Evolutionary conservation across 2,113 vertebrate species (phyloP).

Genomic region (Stictonetta naevosa): DNA sequence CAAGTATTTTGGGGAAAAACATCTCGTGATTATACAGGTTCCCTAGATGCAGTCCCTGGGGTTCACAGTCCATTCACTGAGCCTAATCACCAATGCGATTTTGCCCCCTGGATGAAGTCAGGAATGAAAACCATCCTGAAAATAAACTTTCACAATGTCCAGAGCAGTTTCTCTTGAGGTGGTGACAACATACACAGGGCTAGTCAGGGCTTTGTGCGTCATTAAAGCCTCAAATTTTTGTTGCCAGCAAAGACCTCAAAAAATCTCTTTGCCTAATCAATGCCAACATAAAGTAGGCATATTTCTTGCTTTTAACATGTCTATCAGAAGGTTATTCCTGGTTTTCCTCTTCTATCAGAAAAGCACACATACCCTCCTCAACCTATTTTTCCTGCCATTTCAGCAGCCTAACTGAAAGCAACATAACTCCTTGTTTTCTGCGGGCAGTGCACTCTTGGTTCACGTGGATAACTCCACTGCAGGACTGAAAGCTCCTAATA

Average conservation of each 20-base stretch:
- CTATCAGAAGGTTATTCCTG: neutral
- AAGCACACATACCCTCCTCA: neutral
- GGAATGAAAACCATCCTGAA: neutral
- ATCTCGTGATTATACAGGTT: neutral
- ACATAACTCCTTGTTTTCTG: neutral
- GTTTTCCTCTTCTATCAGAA: neutral
- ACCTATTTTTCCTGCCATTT: neutral
- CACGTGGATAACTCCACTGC: accelerated
- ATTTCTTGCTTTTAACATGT: neutral
- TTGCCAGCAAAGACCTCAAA: neutral
- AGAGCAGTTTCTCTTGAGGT: neutral
- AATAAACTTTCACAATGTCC: neutral
- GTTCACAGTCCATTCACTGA: neutral
- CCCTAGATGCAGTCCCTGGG: neutral
- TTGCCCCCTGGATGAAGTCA: neutral
- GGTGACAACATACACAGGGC: accelerated
- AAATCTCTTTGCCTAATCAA: neutral
- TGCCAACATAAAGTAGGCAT: neutral
- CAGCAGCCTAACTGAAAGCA: neutral
- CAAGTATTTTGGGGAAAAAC: neutral
- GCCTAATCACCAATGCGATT: neutral
- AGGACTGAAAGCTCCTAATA: slow-evolving; percentile 26
- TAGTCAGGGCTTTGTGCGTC: neutral
- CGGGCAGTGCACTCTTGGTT: neutral
- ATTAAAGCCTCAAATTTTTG: neutral